A percentile compares a stretch with the other conserved stretches of the same genome.
phyloP scores from a whole-genome alignment of 2,888 invertebrate genomes.

The Caenorhabditis sulstoni region DNA sequence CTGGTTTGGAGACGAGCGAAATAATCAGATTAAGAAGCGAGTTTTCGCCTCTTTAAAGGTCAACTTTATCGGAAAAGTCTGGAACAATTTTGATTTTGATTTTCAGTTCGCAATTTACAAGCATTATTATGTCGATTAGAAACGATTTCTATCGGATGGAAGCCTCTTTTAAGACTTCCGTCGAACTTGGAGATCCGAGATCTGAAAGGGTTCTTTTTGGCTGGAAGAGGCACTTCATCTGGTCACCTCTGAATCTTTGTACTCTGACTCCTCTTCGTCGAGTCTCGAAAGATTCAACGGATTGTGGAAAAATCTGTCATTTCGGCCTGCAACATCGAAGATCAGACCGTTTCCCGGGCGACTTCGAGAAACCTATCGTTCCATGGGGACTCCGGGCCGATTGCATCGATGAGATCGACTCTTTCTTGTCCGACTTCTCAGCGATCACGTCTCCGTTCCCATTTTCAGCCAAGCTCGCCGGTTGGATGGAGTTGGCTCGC shows the following conservation, averaged over 20 bases:
- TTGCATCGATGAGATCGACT: too few relatives aligned
- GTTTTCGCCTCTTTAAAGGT: too few relatives aligned
- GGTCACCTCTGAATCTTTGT: neutral
- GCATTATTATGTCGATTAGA: too few relatives aligned
- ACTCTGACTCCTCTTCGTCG: conserved; percentile 7
- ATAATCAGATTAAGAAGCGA: too few relatives aligned
- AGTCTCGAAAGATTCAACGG: neutral
- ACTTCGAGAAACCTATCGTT: neutral
- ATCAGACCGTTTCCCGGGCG: too few relatives aligned
- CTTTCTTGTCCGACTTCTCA: neutral
- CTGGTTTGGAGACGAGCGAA: too few relatives aligned
- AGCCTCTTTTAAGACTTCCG: too few relatives aligned
- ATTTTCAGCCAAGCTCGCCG: neutral
- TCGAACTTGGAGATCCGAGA: too few relatives aligned
- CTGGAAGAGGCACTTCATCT: neutral
- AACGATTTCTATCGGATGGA: too few relatives aligned
- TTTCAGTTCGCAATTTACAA: too few relatives aligned
- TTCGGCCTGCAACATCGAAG: neutral
- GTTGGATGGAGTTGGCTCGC: conserved; percentile 17
- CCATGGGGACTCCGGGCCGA: neutral
- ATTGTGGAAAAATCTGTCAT: neutral
- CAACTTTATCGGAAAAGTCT: too few relatives aligned
- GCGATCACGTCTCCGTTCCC: neutral
- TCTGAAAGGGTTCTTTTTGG: neutral
- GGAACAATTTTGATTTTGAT: too few relatives aligned